These are phyloP conservation scores for Chrysogorgia sp. DNA, from an alignment of 92 coral and sea anemone genomes.

Conservation along the genomic window DNA sequence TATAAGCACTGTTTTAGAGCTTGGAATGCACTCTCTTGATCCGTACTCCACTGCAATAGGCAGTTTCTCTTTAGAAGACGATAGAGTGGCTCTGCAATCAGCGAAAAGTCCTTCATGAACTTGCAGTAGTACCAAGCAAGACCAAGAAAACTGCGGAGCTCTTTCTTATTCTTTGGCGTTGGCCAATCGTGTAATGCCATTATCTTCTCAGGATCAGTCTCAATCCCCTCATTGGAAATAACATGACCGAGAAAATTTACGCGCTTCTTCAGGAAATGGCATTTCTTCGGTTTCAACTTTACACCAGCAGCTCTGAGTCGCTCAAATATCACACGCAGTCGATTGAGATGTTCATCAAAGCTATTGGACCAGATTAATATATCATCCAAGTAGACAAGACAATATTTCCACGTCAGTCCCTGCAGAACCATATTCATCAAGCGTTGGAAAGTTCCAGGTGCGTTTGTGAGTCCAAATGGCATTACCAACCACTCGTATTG, in stretches of 20 bases:
- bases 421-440: conserved; percentile 50
- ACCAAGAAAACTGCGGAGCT: conserved; percentile 51
- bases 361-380: no score
- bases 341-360: no score
- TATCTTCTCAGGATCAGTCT: conserved; percentile 59
- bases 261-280: conserved; percentile 46
- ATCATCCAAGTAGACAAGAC: no score
- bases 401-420: conserved; percentile 45
- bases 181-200: conserved; percentile 48
- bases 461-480: conserved; percentile 49
- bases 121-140: conserved; percentile 44
- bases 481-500: conserved; percentile 38
- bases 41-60: conserved; percentile 49
- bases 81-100: conserved; percentile 50
- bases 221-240: conserved; percentile 39
- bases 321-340: no score
- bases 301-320: conserved; percentile 47
- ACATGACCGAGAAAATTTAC: conserved; percentile 60
- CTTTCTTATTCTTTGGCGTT: conserved; percentile 12
- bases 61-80: conserved; percentile 29
- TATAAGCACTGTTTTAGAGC: conserved; percentile 28
- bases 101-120: conserved; percentile 36
- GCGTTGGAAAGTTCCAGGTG: conserved; percentile 52
- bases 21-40: conserved; percentile 45
- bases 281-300: conserved; percentile 54